Conservation (phyloP, 2,888 invertebrate genomes). For the Habroteleia sp. region DNA sequence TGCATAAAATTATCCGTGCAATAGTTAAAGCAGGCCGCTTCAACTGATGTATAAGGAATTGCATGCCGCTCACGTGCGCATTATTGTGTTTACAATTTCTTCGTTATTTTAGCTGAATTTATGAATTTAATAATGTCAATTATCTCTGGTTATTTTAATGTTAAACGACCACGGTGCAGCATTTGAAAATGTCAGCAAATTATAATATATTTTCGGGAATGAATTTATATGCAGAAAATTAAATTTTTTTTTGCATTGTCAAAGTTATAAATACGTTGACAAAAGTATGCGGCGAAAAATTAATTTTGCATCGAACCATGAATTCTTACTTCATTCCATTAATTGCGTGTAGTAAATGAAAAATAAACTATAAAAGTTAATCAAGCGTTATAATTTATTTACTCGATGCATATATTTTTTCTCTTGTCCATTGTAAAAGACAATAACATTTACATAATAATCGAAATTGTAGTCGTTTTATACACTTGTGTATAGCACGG, state of each 20-base stretch:
- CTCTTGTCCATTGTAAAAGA: neutral
- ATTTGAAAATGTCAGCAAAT: conserved; percentile 18
- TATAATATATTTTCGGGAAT: conserved; percentile 13
- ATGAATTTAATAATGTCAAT: conserved; percentile 57
- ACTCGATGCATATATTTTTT: too few relatives aligned
- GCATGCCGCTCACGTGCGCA: conserved; percentile 50
- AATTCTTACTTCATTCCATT: neutral
- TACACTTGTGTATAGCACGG: conserved; percentile 30
- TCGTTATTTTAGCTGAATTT: conserved; percentile 56
- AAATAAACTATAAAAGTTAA: too few relatives aligned
- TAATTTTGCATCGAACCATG: conserved; percentile 15
- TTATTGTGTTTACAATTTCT: conserved; percentile 60
- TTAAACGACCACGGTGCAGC: conserved; percentile 6
- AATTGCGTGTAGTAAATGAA: too few relatives aligned
- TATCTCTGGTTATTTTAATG: conserved; percentile 37
- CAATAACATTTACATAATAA: conserved; percentile 47
- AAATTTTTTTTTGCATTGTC: conserved; percentile 12
- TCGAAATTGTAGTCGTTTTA: conserved; percentile 38
- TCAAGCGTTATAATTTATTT: neutral
- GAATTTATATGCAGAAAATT: conserved; percentile 9
- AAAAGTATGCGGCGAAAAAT: conserved; percentile 26
- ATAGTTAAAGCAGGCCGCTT: conserved; percentile 36
- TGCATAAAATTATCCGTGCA: conserved; percentile 46
- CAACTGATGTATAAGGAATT: conserved; percentile 36
- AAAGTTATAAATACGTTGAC: conserved; percentile 18